Percentiles rank a stretch among this genome's conserved stretches.
Conservation (phyloP, 2,888 invertebrate genomes). For the Orthosia gracilis region DNA sequence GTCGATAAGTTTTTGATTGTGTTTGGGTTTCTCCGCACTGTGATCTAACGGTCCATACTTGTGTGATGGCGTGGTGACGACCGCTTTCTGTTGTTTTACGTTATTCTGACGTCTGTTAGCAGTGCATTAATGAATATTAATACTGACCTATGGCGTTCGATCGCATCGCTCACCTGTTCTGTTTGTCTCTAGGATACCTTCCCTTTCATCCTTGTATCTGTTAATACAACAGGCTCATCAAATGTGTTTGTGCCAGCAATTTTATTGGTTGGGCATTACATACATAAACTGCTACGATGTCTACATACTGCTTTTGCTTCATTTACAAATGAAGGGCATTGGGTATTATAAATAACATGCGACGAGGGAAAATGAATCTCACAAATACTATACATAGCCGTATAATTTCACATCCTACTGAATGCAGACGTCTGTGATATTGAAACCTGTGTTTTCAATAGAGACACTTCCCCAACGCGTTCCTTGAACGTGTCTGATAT, state of each 20-base stretch:
- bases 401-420: background rate
- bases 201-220: background rate
- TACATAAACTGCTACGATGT: no score
- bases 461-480: background rate
- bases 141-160: background rate
- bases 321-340: background rate
- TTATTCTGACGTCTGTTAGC: background rate
- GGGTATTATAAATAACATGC: background rate
- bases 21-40: conserved; percentile 18
- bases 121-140: background rate
- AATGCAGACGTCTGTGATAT: background rate
- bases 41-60: background rate
- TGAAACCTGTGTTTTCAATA: background rate
- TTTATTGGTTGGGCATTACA: conserved; percentile 3
- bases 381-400: no score
- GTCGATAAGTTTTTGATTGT: background rate
- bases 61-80: conserved; percentile 4
- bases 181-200: background rate
- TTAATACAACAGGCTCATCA: background rate
- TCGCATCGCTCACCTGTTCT: no score
- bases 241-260: background rate
- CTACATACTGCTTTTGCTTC: background rate
- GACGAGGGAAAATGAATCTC: background rate
- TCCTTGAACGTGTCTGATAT: background rate
- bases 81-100: conserved; percentile 1